Evolutionary conservation across 2,113 vertebrate species (phyloP).

Genomic region (Bujurquina vittata): DNA sequence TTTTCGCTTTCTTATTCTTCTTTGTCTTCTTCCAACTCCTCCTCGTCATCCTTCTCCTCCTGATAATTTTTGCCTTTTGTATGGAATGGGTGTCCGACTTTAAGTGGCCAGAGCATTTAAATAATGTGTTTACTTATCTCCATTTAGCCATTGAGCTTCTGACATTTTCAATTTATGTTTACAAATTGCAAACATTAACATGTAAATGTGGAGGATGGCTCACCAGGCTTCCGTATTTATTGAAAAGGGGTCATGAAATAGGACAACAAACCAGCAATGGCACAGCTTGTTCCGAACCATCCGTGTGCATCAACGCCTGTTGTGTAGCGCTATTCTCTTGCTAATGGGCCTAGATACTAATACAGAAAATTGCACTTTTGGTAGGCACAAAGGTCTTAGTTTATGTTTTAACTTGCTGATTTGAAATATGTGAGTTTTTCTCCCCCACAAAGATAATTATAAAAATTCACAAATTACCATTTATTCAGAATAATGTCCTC

Average conservation of each 20-base stretch:
- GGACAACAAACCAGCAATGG: slow-evolving; percentile 69
- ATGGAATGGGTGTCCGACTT: slow-evolving; percentile 67
- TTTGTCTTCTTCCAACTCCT: slow-evolving; percentile 63
- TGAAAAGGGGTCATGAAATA: slow-evolving; percentile 68
- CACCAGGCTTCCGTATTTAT: slow-evolving; percentile 68
- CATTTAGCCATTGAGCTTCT: slow-evolving; percentile 80
- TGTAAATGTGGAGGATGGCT: slow-evolving; percentile 78
- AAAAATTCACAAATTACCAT: neutral
- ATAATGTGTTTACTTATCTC: slow-evolving; percentile 80
- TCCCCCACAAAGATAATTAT: neutral
- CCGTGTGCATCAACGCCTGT: slow-evolving; percentile 39
- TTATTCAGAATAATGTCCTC: neutral
- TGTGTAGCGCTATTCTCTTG: slow-evolving; percentile 36
- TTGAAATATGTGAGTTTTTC: neutral
- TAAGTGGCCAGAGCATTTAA: slow-evolving; percentile 74
- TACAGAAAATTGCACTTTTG: slow-evolving; percentile 28
- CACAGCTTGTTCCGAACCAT: slow-evolving; percentile 60
- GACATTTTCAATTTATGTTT: slow-evolving; percentile 83
- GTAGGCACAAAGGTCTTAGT: slow-evolving; percentile 22
- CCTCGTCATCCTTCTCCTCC: slow-evolving; percentile 42
- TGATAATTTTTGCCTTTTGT: slow-evolving; percentile 62
- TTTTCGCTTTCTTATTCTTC: slow-evolving; percentile 66
- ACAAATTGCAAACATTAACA: slow-evolving; percentile 81
- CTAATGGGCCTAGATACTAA: slow-evolving; percentile 56
- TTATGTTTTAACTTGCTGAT: slow-evolving; percentile 16